Percentiles rank a stretch among this genome's conserved stretches.
Conservation (phyloP, 1,140 invertebrate species). For the Pseudomyrmex dendroicus region DNA sequence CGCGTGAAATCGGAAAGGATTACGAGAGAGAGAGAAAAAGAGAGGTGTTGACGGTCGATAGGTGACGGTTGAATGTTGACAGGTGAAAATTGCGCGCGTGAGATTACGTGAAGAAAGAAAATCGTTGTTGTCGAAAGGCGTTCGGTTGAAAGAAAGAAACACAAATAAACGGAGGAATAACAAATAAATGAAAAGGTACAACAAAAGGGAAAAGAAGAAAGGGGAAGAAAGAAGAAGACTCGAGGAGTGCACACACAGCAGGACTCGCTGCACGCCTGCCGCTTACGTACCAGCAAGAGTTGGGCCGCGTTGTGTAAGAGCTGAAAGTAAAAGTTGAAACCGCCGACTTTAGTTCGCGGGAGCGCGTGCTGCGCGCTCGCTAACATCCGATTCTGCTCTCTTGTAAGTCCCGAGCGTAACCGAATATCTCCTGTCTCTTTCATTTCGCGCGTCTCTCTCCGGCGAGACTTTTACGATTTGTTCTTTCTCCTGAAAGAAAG, state of each 20-base stretch:
- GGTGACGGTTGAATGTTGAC: too few relatives aligned
- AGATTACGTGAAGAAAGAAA: too few relatives aligned
- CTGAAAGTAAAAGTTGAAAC: constrained; percentile 86
- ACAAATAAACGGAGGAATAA: background rate
- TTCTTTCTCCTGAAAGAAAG: constrained; percentile 38
- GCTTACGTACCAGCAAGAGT: constrained; percentile 75
- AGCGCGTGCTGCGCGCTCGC: constrained; percentile 79
- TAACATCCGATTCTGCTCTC: constrained; percentile 81
- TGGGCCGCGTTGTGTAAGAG: constrained; percentile 84
- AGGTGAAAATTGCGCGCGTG: too few relatives aligned
- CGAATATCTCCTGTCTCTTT: constrained; percentile 77
- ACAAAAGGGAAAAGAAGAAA: background rate
- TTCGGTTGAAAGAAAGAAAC: too few relatives aligned
- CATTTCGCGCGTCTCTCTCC: constrained; percentile 45
- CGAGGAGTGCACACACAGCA: constrained; percentile 40
- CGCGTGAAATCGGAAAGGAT: background rate
- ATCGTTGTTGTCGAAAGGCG: too few relatives aligned
- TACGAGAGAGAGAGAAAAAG: background rate
- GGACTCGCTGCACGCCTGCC: constrained; percentile 57
- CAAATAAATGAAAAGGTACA: background rate
- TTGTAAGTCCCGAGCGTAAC: constrained; percentile 70
- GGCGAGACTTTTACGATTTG: background rate
- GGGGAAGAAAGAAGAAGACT: constrained; percentile 51
- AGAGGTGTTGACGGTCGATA: too few relatives aligned
- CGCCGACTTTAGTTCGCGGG: constrained; percentile 78